Evolutionary conservation across 2,888 invertebrate genomes (phyloP).

Genomic region (Xanthorhoe spadicearia): DNA sequence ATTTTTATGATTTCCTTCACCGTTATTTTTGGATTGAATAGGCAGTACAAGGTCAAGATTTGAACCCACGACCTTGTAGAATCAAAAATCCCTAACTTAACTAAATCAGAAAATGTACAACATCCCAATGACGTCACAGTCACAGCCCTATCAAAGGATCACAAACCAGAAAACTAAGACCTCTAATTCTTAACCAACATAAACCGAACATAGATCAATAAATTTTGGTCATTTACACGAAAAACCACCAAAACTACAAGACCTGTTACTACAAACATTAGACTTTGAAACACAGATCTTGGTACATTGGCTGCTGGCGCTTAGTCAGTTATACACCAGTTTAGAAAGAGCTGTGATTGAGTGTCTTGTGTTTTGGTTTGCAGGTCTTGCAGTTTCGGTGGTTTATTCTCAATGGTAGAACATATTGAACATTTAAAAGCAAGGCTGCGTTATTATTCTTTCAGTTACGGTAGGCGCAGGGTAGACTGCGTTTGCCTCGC

Average conservation of each 20-base stretch:
- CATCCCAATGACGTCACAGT: slow-evolving; percentile 26
- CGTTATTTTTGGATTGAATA: no score
- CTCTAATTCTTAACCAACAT: background rate
- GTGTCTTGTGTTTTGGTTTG: background rate
- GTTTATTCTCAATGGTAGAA: slow-evolving; percentile 45
- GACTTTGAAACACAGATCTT: background rate
- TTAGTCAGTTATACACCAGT: slow-evolving; percentile 14
- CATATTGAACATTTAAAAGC: slow-evolving; percentile 50
- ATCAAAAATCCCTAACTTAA: background rate
- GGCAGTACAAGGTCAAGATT: background rate
- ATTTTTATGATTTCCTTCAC: no score
- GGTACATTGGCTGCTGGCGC: slow-evolving; percentile 2
- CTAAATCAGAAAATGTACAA: background rate
- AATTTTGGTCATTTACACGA: slow-evolving; percentile 14
- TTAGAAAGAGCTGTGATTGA: background rate
- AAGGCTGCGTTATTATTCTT: slow-evolving; percentile 51
- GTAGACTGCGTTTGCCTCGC: slow-evolving; percentile 59
- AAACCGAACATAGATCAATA: slow-evolving; percentile 16
- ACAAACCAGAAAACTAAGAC: slow-evolving; percentile 16
- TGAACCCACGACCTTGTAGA: background rate
- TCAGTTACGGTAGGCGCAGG: slow-evolving; percentile 66
- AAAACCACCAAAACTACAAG: slow-evolving; percentile 21
- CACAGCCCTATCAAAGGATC: slow-evolving; percentile 17
- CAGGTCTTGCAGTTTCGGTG: slow-evolving; percentile 22
- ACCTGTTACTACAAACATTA: slow-evolving; percentile 12